These are phyloP conservation scores for Gerris buenoi DNA, from an alignment of 1,140 invertebrate species.

Conservation along the genomic window DNA sequence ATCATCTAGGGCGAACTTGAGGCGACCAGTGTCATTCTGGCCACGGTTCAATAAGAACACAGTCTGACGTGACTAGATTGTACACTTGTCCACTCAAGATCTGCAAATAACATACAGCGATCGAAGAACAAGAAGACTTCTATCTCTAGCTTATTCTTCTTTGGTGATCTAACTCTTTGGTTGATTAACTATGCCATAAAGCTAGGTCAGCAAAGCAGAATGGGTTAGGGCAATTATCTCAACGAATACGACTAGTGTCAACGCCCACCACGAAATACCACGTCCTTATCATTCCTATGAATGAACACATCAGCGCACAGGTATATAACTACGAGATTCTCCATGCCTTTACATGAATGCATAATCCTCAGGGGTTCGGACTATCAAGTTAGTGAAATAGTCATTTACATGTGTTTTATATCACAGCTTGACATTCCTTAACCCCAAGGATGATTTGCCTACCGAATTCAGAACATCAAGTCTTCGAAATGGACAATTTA, in stretches of 20 bases:
- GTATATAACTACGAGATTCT: too few relatives aligned
- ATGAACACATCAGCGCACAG: too few relatives aligned
- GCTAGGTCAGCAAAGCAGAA: slow-evolving; percentile 16
- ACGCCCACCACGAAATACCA: too few relatives aligned
- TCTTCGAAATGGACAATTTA: not conserved
- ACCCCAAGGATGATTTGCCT: not conserved
- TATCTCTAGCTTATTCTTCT: slow-evolving; percentile 6
- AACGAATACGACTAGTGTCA: not conserved
- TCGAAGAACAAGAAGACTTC: not conserved
- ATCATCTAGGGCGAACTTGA: not conserved
- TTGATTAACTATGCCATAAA: slow-evolving; percentile 12
- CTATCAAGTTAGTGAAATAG: not conserved
- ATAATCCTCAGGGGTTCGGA: not conserved
- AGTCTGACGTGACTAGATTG: slow-evolving; percentile 15
- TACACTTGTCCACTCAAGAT: slow-evolving; percentile 12
- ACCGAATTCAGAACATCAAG: not conserved
- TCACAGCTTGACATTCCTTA: not conserved
- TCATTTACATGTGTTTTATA: not conserved
- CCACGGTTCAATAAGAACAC: not conserved
- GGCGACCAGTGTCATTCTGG: slow-evolving; percentile 1
- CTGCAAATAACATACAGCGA: not conserved
- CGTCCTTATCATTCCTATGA: too few relatives aligned
- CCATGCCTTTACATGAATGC: too few relatives aligned
- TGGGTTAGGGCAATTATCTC: not conserved
- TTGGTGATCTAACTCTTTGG: slow-evolving; percentile 16